Evolutionary conservation across 2,797 vertebrate genomes (phyloP), one percentile per base, ranked within the genome.

Genomic region (Sternotherus odoratus): DNA sequence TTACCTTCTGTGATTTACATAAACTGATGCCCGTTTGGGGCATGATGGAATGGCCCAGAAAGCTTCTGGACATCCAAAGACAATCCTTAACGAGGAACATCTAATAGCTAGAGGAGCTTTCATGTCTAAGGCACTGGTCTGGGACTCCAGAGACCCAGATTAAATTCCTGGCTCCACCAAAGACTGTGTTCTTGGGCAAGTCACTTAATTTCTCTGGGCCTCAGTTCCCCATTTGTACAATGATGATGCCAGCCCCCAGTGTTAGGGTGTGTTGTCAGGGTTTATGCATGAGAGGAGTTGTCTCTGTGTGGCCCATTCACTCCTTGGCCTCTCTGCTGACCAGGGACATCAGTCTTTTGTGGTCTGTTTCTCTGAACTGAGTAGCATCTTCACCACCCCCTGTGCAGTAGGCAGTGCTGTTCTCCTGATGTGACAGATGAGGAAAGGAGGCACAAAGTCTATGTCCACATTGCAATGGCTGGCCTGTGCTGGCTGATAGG

Each of bases 11-110:
- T 28, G 24, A 30, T 10, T 43, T 56, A 5, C 36, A 26, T 16
- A 43, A 53, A 7, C 36, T 4, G 8, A 17, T 30, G 36, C 10
- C 53, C 16, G 43, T 1, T 0, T 3, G 28, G 6, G 43, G 6
- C 43, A 0, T 0, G 36, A 56, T 17, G 11, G 46, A 54, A 69
- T 69, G 63, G n/a, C 19, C 63, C 63, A 69, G n/a, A 69, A 39
- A 69, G 63, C 63, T 9, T 69, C 19, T 39, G 63, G 60, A n/a
- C 63, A 69, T 36, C 63, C 63, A 69, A 23, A 69, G 63, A 23
- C 9, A 36, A 39, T 66, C 60, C 33, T 66, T 33, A n/a, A 15
- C 21, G n/a, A 69, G n/a, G n/a, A 36, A 69, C 63, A 36, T 69
- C 19, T 23, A 39, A 39, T 69, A 12, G n/a, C 63, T 39, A 12